Percentiles rank a stretch among this genome's conserved stretches.
These are phyloP conservation scores for Catostomus latipinnis DNA, from an alignment of 2,797 vertebrate genomes.

Conservation along the genomic window DNA sequence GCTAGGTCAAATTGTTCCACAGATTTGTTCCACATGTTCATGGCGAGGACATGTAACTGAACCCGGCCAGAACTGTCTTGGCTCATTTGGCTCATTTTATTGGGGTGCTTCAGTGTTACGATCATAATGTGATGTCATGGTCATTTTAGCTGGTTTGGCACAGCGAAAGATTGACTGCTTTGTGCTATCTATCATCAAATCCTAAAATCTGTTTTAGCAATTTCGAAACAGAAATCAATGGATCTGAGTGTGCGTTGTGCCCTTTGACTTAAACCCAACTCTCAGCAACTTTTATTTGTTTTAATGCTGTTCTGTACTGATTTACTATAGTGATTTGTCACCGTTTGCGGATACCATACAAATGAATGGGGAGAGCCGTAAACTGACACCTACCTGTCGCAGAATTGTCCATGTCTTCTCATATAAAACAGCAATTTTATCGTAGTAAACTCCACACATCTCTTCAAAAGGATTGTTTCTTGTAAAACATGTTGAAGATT, in stretches of 20 bases:
- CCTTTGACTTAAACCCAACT: neutral
- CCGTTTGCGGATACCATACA: too few relatives aligned
- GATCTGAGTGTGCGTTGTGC: neutral
- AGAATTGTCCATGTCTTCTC: too few relatives aligned
- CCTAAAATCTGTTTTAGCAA: neutral
- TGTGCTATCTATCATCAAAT: neutral
- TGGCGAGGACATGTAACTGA: neutral
- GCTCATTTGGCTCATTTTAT: conserved; percentile 30
- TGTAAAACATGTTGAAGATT: too few relatives aligned
- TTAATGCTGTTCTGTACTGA: neutral
- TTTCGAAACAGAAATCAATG: neutral
- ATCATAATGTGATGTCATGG: conserved; percentile 34
- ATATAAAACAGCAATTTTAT: too few relatives aligned
- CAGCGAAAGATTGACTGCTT: neutral
- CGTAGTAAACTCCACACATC: too few relatives aligned
- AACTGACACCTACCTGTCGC: too few relatives aligned
- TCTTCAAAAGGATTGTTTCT: too few relatives aligned
- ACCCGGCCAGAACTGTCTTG: conserved; percentile 9
- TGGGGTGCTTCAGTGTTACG: neutral
- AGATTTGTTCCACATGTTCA: conserved; percentile 25
- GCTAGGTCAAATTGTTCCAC: neutral
- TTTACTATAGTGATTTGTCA: too few relatives aligned
- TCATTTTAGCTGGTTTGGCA: conserved; percentile 36
- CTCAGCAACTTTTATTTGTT: neutral
- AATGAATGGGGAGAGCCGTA: too few relatives aligned